These are phyloP conservation scores for Eulemur coronatus DNA, from an alignment of 2,797 vertebrate genomes.

Conservation along the genomic window DNA sequence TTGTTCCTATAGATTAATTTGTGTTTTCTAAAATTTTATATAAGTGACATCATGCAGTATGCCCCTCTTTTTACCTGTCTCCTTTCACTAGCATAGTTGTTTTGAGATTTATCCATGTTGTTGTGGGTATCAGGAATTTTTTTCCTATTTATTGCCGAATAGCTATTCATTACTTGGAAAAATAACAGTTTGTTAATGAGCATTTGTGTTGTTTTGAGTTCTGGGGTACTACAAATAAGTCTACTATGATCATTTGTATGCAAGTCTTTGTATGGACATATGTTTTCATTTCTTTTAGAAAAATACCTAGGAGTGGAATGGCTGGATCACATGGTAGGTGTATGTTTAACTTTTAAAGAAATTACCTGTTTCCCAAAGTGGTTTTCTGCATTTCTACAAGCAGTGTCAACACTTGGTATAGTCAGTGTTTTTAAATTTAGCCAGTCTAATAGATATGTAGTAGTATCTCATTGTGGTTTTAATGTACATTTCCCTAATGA, in stretches of 20 bases:
- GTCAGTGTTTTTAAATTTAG: background rate
- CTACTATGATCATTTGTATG: background rate
- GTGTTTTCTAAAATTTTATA: background rate
- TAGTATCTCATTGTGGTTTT: background rate
- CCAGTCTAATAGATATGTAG: background rate
- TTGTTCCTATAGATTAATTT: background rate
- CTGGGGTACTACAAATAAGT: background rate
- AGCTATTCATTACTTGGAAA: background rate
- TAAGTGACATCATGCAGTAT: background rate
- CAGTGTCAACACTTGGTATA: background rate
- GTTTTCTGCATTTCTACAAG: background rate
- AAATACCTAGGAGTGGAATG: conserved; percentile 37
- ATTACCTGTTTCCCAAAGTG: background rate
- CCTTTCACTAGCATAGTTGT: background rate
- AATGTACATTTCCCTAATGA: conserved; percentile 7
- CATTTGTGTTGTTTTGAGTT: background rate
- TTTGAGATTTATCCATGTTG: background rate
- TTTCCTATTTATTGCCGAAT: background rate
- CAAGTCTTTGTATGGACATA: background rate
- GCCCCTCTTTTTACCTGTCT: background rate
- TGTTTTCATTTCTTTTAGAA: conserved; percentile 46
- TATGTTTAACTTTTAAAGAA: conserved; percentile 1
- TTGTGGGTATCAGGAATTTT: background rate
- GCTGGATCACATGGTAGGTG: background rate
- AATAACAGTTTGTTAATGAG: background rate